Conservation (phyloP, 2,113 vertebrate genomes). For the Corythoichthys intestinalis region DNA sequence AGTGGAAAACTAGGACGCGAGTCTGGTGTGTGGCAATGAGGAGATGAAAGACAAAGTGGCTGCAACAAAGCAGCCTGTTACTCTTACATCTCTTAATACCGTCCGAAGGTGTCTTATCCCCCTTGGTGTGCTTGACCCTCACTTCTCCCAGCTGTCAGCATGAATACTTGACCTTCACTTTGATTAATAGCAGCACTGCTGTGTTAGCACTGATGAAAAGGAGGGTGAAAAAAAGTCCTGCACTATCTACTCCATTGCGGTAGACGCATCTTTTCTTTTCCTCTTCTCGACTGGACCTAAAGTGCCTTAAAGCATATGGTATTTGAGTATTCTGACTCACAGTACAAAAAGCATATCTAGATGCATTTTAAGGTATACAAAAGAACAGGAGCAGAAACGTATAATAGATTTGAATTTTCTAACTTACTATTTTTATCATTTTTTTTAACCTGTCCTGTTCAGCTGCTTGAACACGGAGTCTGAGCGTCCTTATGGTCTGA, state of each 20-base stretch:
- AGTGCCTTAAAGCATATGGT: constrained; percentile 13
- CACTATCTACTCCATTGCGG: constrained; percentile 1
- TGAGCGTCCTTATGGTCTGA: no score
- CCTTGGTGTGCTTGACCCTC: constrained; percentile 38
- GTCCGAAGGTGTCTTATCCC: constrained; percentile 23
- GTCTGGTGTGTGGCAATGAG: constrained; percentile 23
- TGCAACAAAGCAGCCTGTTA: constrained; percentile 24
- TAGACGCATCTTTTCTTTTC: constrained; percentile 20
- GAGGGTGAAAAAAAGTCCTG: constrained; percentile 3
- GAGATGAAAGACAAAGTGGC: not conserved
- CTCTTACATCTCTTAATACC: constrained; percentile 41
- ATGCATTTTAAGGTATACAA: not conserved
- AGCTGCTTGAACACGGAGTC: no score
- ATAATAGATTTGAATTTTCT: no score
- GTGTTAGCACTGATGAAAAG: constrained; percentile 3
- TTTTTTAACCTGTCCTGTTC: no score
- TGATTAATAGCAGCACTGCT: constrained; percentile 50
- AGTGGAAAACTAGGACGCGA: constrained; percentile 56
- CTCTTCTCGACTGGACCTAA: not conserved
- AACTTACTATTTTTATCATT: no score
- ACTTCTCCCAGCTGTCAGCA: constrained; percentile 29
- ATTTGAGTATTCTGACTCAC: not conserved
- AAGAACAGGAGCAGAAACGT: not conserved
- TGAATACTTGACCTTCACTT: constrained; percentile 40
- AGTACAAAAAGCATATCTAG: no score